Conservation (phyloP, 2,797 vertebrate genomes). For the Mormyrops attenuatus region DNA sequence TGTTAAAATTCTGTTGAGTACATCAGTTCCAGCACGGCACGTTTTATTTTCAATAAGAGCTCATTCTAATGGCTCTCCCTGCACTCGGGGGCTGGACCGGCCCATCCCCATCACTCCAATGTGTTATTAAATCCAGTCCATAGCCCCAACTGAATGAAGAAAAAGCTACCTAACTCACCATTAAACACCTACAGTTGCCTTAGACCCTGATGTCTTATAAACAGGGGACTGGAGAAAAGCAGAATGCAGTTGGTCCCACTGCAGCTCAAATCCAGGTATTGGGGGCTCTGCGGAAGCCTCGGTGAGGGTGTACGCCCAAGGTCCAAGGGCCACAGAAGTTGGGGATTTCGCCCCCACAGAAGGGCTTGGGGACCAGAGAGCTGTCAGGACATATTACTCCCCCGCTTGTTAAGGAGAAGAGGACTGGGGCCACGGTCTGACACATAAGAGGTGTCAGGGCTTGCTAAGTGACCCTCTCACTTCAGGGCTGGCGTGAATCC, state of each 20-base stretch:
- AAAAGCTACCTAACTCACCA: neutral
- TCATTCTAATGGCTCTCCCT: slow-evolving; percentile 11
- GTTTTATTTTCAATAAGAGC: neutral
- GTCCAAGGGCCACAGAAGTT: neutral
- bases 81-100: neutral
- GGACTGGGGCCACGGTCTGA: neutral
- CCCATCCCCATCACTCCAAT: neutral
- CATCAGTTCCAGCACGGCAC: neutral
- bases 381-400: slow-evolving; percentile 2
- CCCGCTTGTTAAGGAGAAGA: neutral
- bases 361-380: neutral
- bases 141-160: neutral
- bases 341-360: neutral
- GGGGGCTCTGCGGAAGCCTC: slow-evolving; percentile 3
- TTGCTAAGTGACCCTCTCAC: neutral
- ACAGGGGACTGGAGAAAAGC: neutral
- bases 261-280: neutral
- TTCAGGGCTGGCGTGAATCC: neutral
- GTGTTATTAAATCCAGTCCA: slow-evolving; percentile 1
- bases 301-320: neutral
- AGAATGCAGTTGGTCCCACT: neutral
- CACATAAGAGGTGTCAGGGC: neutral
- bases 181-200: slow-evolving; percentile 12
- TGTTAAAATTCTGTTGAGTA: neutral
- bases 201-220: slow-evolving; percentile 11